phyloP scores from a whole-genome alignment of 2,113 vertebrate species.

The Oryzias javanicus region DNA sequence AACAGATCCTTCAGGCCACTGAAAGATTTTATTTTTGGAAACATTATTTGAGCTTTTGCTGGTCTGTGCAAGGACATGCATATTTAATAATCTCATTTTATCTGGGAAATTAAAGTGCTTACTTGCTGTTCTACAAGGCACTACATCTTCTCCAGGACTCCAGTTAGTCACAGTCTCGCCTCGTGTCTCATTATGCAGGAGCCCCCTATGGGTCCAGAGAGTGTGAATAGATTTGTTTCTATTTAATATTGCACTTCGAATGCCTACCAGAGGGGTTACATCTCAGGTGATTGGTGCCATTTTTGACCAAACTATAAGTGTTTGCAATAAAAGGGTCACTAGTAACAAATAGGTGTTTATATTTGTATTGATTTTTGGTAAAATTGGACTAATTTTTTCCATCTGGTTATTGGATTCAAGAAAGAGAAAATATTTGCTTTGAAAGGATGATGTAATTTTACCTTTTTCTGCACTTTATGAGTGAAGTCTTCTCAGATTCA shows the following conservation, averaged over 20 bases:
- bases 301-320: no score
- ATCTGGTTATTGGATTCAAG: no score
- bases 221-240: not conserved
- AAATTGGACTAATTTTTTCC: no score
- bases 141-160: constrained; percentile 34
- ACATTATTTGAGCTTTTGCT: constrained; percentile 1
- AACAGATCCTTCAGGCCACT: not conserved
- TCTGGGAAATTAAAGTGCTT: constrained; percentile 53
- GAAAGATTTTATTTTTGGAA: not conserved
- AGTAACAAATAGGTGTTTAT: no score
- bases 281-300: no score
- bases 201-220: constrained; percentile 10
- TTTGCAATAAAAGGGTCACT: no score
- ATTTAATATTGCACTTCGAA: not conserved
- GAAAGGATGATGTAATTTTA: no score
- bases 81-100: constrained; percentile 61
- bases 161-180: constrained; percentile 19
- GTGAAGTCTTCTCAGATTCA: no score
- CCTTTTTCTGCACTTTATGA: no score
- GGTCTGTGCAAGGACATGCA: constrained; percentile 28
- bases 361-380: no score
- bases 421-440: no score
- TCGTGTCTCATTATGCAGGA: constrained; percentile 28
- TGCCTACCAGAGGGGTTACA: not conserved
- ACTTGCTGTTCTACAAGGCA: constrained; percentile 20